Evolutionary conservation across 2,888 invertebrate species (phyloP), one percentile per base, ranked within the genome.

Genomic region (Melipona beecheii): DNA sequence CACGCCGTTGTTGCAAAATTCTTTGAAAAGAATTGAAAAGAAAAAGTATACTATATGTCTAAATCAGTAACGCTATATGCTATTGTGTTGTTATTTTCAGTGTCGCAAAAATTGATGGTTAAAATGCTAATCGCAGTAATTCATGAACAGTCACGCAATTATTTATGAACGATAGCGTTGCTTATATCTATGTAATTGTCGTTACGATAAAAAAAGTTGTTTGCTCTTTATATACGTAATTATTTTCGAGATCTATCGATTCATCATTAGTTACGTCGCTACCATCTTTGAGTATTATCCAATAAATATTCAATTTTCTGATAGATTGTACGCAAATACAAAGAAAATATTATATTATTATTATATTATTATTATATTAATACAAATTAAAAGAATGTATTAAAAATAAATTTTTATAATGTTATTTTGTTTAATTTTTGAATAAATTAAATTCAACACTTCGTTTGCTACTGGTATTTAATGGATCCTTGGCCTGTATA

Each of bases 171-270:
- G 54, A 49, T 65, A 50, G 24, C 15, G 54, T 27, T 43, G 43
- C 36, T 31, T 65, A 6, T 31, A 54, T 60, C 19, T 52, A 58
- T 27, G 56, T 15, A 66, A 43, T 49, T 68, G 75, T 68, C 69
- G 31, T 56, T 71, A 21, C 56, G 36, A 19, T 62, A 54, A 69
- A 62, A 84, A 71, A 66, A 77, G 70, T 70, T 76, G 56, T 49
- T 54, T 68, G 62, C 75, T 60, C n/a, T 84, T 81, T 75, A 71
- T 62, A 68, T 84, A 60, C 71, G 43, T 77, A 84, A 84, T 50
- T 24, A 15, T n/a, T 66, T 81, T 75, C 31, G 27, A 43, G 13
- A 15, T 56, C 52, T 31, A 60, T 60, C 72, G 81, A 75, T 81
- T 74, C 74, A 27, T 64, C 11, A 24, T 58, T 62, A 4, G 54